Percentiles rank a stretch among this genome's conserved stretches.
Evolutionary conservation across 2,113 vertebrate genomes (phyloP).

Genomic region (Scytalopus superciliaris): DNA sequence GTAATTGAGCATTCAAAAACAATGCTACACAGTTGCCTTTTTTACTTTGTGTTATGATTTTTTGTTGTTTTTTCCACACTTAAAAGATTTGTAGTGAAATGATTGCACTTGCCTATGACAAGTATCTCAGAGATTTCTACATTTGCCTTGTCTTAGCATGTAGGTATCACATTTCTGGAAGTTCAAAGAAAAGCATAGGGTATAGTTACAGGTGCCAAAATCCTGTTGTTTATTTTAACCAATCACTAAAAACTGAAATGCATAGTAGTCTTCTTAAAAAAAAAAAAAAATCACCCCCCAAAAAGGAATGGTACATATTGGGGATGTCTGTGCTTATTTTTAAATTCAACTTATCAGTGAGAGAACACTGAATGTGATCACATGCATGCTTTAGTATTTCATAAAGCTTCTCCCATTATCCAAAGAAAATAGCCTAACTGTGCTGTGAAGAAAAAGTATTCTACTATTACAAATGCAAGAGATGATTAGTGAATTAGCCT

Average conservation of each 20-base stretch:
- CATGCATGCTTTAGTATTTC: not conserved
- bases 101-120: not conserved
- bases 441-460: not conserved
- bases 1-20: slow-evolving; percentile 43
- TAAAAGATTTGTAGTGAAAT: not conserved
- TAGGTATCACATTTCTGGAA: not conserved
- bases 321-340: not conserved
- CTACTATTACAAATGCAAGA: not conserved
- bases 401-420: not conserved
- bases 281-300: not conserved
- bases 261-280: not conserved
- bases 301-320: not conserved
- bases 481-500: not conserved
- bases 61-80: not conserved
- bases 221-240: not conserved
- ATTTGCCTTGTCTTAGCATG: not conserved
- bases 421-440: not conserved
- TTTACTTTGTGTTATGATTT: not conserved
- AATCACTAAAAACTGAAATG: not conserved
- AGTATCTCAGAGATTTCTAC: not conserved
- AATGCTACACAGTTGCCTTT: not conserved
- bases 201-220: not conserved
- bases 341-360: not conserved
- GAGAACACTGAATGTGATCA: not conserved
- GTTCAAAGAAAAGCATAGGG: not conserved